A percentile compares a stretch with the other conserved stretches of the same genome.
Conservation (phyloP, 2,797 vertebrate genomes). For the Cuniculus paca region DNA sequence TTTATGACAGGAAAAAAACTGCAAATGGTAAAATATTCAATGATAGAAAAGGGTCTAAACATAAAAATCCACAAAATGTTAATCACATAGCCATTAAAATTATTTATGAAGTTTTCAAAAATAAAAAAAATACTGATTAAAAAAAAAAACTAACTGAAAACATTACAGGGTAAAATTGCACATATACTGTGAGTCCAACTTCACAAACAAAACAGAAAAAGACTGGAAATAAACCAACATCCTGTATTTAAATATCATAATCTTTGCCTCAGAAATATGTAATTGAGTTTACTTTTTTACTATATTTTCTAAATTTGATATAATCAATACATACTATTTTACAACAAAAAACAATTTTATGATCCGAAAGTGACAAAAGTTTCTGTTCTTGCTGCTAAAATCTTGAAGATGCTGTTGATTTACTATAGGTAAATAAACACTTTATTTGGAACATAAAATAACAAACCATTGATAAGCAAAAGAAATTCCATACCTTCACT, state of each 20-base stretch:
- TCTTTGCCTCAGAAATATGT: slow-evolving; percentile 30
- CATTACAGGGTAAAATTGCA: slow-evolving; percentile 20
- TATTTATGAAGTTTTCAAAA: slow-evolving; percentile 50
- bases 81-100: slow-evolving; percentile 23
- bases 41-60: neutral
- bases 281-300: slow-evolving; percentile 42
- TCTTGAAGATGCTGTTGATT: neutral
- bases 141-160: neutral
- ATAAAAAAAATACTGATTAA: slow-evolving; percentile 2
- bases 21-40: slow-evolving; percentile 45
- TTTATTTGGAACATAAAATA: slow-evolving; percentile 49
- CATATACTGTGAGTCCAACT: neutral
- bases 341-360: slow-evolving; percentile 30
- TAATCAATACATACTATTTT: neutral
- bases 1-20: slow-evolving; percentile 34
- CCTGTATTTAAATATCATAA: slow-evolving; percentile 46
- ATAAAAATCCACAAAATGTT: slow-evolving; percentile 10
- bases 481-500: slow-evolving; percentile 93
- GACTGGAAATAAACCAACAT: neutral
- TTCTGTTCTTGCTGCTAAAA: slow-evolving; percentile 32
- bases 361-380: slow-evolving; percentile 20
- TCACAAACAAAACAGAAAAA: neutral
- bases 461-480: neutral
- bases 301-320: slow-evolving; percentile 7
- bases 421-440: slow-evolving; percentile 29